Evolutionary conservation across 2,113 vertebrate species (phyloP), one percentile per base, ranked within the genome.

Genomic region (Rhabdomys dilectus): DNA sequence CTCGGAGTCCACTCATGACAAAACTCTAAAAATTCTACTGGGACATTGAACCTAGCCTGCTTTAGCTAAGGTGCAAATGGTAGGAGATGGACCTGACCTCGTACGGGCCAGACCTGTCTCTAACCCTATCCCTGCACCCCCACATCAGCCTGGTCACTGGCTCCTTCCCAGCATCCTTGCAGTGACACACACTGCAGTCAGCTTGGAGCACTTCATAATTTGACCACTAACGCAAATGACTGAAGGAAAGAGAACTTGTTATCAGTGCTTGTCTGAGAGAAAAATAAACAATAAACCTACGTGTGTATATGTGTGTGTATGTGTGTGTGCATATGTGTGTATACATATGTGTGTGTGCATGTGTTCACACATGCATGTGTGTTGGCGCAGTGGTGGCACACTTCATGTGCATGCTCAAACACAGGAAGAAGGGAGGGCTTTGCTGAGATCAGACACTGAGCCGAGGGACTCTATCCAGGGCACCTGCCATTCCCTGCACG

Each of bases 51-150:
- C 72, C 5, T 26, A 4, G 81, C 45, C 68, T 66, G 0, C 0
- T 3, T 5, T 7, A 39, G 9, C 7, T 0, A 1, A 24, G 66
- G 53, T 0, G 21, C 8, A 0, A 36, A 42, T n/a, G 12, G 2
- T 0, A 3, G 53, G 42, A 1, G 60, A 45, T 9, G 58, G 62
- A 16, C 5, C 12, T 4, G 36, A 34, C 39, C 29, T 36, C 2
- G 5, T n/a, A 15, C 0, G 31, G 39, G 34, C 34, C n/a, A 17
- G 60, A 21, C 8, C 39, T 51, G 53, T 31, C 31, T 64, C 92
- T 26, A n/a, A 21, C 53, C 16, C 2, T 7, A 1, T 8, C 1
- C 48, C 0, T 2, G 12, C 42, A 45, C 24, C 29, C 13, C 13
- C 21, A 53, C 21, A 5, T 53, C 11, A 60, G 0, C 0, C 0